phyloP scores from a whole-genome alignment of 2,797 vertebrate genomes.

The Lophotriccus pileatus region DNA sequence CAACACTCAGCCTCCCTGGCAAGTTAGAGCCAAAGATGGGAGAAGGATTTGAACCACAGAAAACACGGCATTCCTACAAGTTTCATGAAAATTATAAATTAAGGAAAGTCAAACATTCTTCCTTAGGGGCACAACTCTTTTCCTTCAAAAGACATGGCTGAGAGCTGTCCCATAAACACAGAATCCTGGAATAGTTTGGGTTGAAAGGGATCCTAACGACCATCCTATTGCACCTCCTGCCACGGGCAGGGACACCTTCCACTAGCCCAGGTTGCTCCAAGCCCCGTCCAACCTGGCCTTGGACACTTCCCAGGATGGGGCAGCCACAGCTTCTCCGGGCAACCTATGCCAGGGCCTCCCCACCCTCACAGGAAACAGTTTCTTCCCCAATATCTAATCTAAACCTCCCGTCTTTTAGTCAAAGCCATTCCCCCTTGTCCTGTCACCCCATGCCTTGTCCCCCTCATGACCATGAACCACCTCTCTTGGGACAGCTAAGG shows the following conservation, averaged over 20 bases:
- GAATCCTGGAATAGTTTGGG: background rate
- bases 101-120: background rate
- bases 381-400: background rate
- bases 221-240: background rate
- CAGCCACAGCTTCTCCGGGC: background rate
- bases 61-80: background rate
- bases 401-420: background rate
- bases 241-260: background rate
- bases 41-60: background rate
- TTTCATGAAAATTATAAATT: background rate
- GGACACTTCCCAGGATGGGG: background rate
- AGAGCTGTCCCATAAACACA: background rate
- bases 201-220: background rate
- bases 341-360: accelerated
- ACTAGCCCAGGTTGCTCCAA: background rate
- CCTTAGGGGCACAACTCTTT: background rate
- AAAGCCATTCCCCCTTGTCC: background rate
- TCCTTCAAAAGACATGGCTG: background rate
- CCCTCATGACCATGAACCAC: background rate
- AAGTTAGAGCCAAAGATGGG: background rate
- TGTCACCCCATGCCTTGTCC: background rate
- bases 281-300: background rate
- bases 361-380: too few relatives aligned
- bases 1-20: background rate
- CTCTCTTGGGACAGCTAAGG: background rate